Percentiles rank a stretch among this genome's conserved stretches.
phyloP scores from a whole-genome alignment of 2,797 vertebrate genomes.

The Leuciscus waleckii region DNA sequence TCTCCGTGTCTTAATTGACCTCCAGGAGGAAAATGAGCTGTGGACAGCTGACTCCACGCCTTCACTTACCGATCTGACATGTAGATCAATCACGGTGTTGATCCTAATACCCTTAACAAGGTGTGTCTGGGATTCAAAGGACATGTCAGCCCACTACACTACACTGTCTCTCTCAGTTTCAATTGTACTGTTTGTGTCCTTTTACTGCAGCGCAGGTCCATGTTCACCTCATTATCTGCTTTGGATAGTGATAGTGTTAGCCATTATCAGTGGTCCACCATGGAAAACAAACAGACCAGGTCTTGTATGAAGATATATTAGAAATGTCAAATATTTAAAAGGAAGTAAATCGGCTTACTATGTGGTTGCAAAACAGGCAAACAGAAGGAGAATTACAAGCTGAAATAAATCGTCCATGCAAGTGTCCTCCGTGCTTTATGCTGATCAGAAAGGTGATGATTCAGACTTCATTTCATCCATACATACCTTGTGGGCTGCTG shows the following conservation, averaged over 20 bases:
- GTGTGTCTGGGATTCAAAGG: constrained; percentile 70
- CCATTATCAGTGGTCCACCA: not conserved
- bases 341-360: not conserved
- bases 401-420: constrained; percentile 25
- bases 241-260: not conserved
- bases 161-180: constrained; percentile 27
- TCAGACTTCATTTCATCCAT: constrained; percentile 25
- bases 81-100: constrained; percentile 78
- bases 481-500: constrained; percentile 10
- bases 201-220: constrained; percentile 1
- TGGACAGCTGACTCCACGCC: constrained; percentile 59
- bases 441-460: constrained; percentile 29
- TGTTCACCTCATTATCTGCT: constrained; percentile 40
- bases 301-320: not conserved
- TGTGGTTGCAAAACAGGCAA: not conserved
- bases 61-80: constrained; percentile 75
- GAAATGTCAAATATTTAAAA: constrained; percentile 1
- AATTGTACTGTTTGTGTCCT: constrained; percentile 34
- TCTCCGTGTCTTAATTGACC: constrained; percentile 68
- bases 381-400: not conserved
- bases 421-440: constrained; percentile 13
- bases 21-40: constrained; percentile 63
- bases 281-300: not conserved
- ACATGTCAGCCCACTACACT: constrained; percentile 61
- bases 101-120: constrained; percentile 76